Evolutionary conservation across 2,113 vertebrate species (phyloP).

Genomic region (Malaclemys terrapin): DNA sequence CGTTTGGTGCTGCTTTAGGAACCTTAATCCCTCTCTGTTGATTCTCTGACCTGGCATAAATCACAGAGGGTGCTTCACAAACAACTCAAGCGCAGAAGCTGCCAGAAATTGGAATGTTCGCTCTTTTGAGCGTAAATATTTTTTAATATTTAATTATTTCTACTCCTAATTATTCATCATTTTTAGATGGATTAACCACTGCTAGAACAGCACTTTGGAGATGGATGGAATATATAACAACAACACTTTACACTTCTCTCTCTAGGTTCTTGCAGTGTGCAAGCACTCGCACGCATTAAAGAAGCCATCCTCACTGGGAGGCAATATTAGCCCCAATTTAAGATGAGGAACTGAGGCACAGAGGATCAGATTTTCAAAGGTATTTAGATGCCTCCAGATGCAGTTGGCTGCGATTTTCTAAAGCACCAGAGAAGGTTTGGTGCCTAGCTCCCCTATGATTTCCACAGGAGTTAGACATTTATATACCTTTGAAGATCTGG

Average conservation of each 20-base stretch:
- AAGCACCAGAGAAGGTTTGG: neutral
- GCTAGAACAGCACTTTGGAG: conserved; percentile 5
- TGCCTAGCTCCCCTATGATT: neutral
- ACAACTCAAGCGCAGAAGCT: neutral
- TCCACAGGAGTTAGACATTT: neutral
- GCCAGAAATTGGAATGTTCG: conserved; percentile 11
- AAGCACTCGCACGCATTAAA: neutral
- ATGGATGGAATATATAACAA: conserved; percentile 32
- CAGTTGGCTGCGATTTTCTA: neutral
- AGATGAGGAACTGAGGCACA: neutral
- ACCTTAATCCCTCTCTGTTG: too few relatives aligned
- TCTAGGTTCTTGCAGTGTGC: neutral
- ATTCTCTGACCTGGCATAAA: neutral
- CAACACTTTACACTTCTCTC: neutral
- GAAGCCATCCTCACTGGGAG: neutral
- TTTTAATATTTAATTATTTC: conserved; percentile 64
- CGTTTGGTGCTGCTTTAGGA: neutral
- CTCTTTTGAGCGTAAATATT: neutral
- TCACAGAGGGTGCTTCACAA: neutral
- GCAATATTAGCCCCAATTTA: neutral
- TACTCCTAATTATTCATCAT: conserved; percentile 65
- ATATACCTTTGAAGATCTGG: neutral
- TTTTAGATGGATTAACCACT: conserved; percentile 69
- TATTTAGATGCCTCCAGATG: neutral
- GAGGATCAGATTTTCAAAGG: neutral